phyloP scores from a whole-genome alignment of 2,797 vertebrate genomes.

The Arrhamphus sclerolepis region DNA sequence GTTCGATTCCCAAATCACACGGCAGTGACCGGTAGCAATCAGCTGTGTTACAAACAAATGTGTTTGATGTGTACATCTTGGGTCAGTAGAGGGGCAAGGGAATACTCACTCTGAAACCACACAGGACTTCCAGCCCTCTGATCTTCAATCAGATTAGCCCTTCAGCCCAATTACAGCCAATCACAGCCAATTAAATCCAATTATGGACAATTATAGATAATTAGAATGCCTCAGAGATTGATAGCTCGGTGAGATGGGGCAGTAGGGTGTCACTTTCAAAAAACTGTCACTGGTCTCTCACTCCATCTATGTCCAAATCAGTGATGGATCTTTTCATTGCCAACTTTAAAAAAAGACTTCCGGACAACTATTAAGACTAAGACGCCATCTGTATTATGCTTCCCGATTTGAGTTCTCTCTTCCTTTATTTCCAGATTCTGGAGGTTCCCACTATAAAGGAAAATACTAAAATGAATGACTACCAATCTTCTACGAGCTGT shows the following conservation, averaged over 20 bases:
- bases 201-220: slow-evolving; percentile 76
- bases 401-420: slow-evolving; percentile 31
- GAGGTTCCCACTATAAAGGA: slow-evolving; percentile 42
- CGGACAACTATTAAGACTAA: slow-evolving; percentile 38
- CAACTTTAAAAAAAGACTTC: slow-evolving; percentile 29
- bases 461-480: slow-evolving; percentile 47
- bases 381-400: slow-evolving; percentile 17
- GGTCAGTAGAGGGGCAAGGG: slow-evolving; percentile 64
- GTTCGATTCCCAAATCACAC: slow-evolving; percentile 42
- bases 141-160: slow-evolving; percentile 78
- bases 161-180: slow-evolving; percentile 76
- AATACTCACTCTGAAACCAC: slow-evolving; percentile 69
- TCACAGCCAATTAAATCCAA: slow-evolving; percentile 76
- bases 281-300: slow-evolving; percentile 40
- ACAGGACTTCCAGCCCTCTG: slow-evolving; percentile 67
- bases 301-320: slow-evolving; percentile 51
- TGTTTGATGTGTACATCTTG: slow-evolving; percentile 69
- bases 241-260: slow-evolving; percentile 68
- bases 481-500: slow-evolving; percentile 22
- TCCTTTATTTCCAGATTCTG: slow-evolving; percentile 33
- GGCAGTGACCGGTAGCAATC: slow-evolving; percentile 59
- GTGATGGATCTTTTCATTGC: slow-evolving; percentile 36
- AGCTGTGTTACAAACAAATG: slow-evolving; percentile 57
- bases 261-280: slow-evolving; percentile 71
- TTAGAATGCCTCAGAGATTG: slow-evolving; percentile 76